phyloP scores from a whole-genome alignment of 1,140 invertebrate species.

The Bathynomus jamesi region DNA sequence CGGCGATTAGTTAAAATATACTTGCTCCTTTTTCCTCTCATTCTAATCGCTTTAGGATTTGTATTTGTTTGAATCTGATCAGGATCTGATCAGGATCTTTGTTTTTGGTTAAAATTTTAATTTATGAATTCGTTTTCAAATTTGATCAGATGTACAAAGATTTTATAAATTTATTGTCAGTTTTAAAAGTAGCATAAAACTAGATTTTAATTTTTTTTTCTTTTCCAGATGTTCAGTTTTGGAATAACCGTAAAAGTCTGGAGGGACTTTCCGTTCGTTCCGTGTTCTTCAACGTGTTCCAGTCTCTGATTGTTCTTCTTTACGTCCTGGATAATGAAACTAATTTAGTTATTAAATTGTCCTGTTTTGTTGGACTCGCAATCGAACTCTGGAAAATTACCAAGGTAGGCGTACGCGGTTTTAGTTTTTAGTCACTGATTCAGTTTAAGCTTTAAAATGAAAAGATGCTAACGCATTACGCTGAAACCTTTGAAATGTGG shows the following conservation, averaged over 20 bases:
- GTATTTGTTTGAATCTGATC: no score
- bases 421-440: no score
- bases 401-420: constrained; percentile 58
- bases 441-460: no score
- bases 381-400: constrained; percentile 99
- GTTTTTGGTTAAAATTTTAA: not conserved
- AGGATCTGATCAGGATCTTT: not conserved
- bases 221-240: constrained; percentile 92
- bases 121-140: no score
- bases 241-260: constrained; percentile 93
- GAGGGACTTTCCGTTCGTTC: constrained; percentile 96
- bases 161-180: not conserved
- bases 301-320: constrained; percentile 85
- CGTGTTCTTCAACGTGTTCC: constrained; percentile 99
- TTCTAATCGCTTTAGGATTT: not conserved
- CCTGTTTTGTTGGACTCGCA: constrained; percentile 83
- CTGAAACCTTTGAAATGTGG: no score
- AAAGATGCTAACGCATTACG: no score
- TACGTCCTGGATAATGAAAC: constrained; percentile 99
- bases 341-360: constrained; percentile 88
- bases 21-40: not conserved
- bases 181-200: no score
- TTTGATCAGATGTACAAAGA: no score
- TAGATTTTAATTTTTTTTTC: constrained; percentile 29
- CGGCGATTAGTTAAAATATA: not conserved